phyloP scores from a whole-genome alignment of 2,113 vertebrate species.

The Pipa parva region DNA sequence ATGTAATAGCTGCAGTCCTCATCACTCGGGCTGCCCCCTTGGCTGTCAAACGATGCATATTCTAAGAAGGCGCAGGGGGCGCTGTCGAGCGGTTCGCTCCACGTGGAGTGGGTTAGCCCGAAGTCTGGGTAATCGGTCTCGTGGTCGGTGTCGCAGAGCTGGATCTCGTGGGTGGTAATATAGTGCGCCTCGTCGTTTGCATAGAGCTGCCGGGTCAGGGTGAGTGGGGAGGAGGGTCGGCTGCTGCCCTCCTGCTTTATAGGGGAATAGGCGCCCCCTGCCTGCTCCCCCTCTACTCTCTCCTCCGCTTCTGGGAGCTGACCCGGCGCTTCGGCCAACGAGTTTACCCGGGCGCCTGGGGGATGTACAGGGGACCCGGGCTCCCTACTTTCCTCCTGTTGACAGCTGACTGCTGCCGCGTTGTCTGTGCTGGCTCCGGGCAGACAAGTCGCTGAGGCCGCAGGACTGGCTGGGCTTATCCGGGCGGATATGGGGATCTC shows the following conservation, averaged over 20 bases:
- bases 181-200: slow-evolving; percentile 76
- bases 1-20: slow-evolving; percentile 66
- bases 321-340: neutral
- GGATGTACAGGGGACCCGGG: neutral
- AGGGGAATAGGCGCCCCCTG: slow-evolving; percentile 7
- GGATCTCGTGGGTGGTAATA: slow-evolving; percentile 92
- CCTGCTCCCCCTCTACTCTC: neutral
- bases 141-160: slow-evolving; percentile 85
- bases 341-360: neutral
- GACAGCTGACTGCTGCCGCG: neutral
- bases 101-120: slow-evolving; percentile 69
- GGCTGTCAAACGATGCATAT: slow-evolving; percentile 77
- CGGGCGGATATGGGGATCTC: slow-evolving; percentile 3
- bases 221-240: neutral
- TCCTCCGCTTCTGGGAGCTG: neutral
- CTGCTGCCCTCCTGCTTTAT: neutral
- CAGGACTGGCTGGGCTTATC: too few relatives aligned
- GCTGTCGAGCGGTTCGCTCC: slow-evolving; percentile 75
- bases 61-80: slow-evolving; percentile 83
- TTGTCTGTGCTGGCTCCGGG: neutral
- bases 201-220: slow-evolving; percentile 25
- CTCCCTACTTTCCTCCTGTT: neutral
- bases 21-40: slow-evolving; percentile 61
- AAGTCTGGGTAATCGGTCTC: slow-evolving; percentile 72
- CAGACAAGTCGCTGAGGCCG: too few relatives aligned